Percentiles rank a stretch among this genome's conserved stretches.
phyloP scores from a whole-genome alignment of 1,140 invertebrate species.

The Heliconius hermathena region DNA sequence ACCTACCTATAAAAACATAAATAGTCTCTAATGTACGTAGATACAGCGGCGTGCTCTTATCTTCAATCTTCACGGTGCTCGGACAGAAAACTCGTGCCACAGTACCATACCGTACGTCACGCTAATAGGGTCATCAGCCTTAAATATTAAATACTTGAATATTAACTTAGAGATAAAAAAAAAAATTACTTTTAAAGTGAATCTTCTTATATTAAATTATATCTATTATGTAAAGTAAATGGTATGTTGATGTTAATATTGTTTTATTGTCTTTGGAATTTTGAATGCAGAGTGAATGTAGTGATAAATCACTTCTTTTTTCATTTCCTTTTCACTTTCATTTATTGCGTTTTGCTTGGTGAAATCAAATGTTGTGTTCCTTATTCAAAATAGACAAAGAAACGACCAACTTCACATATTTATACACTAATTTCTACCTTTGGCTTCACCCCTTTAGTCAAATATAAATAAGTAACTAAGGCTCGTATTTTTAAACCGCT shows the following conservation, averaged over 20 bases:
- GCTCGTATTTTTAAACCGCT: too few species aligned
- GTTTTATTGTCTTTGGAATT: not conserved
- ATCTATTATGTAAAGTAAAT: not conserved
- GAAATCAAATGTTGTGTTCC: not conserved
- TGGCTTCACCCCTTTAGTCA: too few species aligned
- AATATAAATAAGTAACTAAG: too few species aligned
- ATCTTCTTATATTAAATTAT: not conserved
- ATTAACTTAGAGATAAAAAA: not conserved
- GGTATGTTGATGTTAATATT: not conserved
- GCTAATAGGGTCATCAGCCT: conserved; percentile 13
- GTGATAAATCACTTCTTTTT: not conserved
- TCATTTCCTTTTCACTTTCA: not conserved
- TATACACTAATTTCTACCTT: too few species aligned
- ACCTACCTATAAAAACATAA: conserved; percentile 8
- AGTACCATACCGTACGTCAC: conserved; percentile 2
- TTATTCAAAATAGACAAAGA: too few species aligned
- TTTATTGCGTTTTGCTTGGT: not conserved
- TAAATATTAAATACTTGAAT: conserved; percentile 1
- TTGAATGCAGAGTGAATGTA: not conserved
- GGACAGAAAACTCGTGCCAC: conserved; percentile 10
- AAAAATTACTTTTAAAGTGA: not conserved
- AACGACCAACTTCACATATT: too few species aligned
- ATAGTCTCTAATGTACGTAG: conserved; percentile 4
- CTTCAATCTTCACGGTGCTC: conserved; percentile 9
- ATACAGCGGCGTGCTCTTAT: conserved; percentile 1